These are phyloP conservation scores for Taurulus bubalis DNA, from an alignment of 2,113 vertebrate species.

Conservation along the genomic window DNA sequence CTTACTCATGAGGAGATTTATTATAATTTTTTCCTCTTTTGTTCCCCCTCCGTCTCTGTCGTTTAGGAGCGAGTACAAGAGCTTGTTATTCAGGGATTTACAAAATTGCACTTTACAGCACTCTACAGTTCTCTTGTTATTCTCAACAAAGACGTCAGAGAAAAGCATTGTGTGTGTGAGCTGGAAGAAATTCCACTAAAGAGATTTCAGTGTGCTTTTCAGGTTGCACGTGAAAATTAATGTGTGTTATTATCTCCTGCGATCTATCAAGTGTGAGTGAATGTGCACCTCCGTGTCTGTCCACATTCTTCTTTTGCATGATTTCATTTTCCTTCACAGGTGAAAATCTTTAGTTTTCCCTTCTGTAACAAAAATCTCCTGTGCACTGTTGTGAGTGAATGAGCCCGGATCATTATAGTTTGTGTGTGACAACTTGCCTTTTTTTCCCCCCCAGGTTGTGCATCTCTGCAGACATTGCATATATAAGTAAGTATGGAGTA, in stretches of 20 bases:
- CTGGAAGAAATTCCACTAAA: not conserved
- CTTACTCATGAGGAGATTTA: conserved; percentile 40
- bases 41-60: not conserved
- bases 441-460: not conserved
- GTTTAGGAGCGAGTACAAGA: not conserved
- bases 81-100: not conserved
- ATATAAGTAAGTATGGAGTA: no score
- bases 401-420: not conserved
- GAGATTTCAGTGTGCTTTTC: not conserved
- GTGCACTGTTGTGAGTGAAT: not conserved
- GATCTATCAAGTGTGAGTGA: no score
- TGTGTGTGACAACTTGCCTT: not conserved
- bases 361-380: not conserved
- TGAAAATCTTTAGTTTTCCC: not conserved
- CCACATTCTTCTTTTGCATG: not conserved
- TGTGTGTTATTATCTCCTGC: no score
- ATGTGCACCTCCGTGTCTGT: not conserved
- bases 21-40: not conserved
- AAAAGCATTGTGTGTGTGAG: not conserved
- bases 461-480: not conserved
- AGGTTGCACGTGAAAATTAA: not conserved
- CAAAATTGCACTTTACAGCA: not conserved
- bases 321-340: not conserved
- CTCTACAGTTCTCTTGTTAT: not conserved
- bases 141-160: not conserved